A percentile compares a stretch with the other conserved stretches of the same genome.
phyloP scores from a whole-genome alignment of 2,797 vertebrate genomes.

The Meda fulgida region DNA sequence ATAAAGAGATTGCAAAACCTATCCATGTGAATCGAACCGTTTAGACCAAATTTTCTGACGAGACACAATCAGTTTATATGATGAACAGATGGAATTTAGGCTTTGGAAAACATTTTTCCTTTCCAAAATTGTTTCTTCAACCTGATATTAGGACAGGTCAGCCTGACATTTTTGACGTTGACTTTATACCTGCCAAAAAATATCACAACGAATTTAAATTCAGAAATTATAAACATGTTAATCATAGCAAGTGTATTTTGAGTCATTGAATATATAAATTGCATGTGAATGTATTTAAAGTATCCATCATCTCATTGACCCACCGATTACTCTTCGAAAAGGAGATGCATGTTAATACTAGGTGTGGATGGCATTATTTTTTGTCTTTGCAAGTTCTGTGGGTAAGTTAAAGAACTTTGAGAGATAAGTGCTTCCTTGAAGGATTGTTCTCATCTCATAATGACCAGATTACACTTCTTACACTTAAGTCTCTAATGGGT shows the following conservation, averaged over 20 bases:
- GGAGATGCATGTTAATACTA: background rate
- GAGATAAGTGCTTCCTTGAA: background rate
- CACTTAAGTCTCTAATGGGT: constrained; percentile 6
- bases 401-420: background rate
- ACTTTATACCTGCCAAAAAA: background rate
- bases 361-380: background rate
- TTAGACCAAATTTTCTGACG: too few relatives aligned
- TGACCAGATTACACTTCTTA: constrained; percentile 22
- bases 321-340: background rate
- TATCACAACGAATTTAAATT: background rate
- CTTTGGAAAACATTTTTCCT: too few relatives aligned
- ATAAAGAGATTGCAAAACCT: too few relatives aligned
- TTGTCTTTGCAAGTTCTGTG: background rate
- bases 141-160: too few relatives aligned
- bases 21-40: too few relatives aligned
- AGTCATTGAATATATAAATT: background rate
- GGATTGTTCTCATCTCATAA: background rate
- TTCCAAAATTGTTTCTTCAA: too few relatives aligned
- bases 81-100: too few relatives aligned
- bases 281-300: background rate
- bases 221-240: background rate
- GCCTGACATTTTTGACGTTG: background rate
- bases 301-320: background rate
- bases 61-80: too few relatives aligned
- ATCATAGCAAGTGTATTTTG: background rate